Evolutionary conservation across 2,113 vertebrate genomes (phyloP).

Genomic region (Petrocephalus zakoni): DNA sequence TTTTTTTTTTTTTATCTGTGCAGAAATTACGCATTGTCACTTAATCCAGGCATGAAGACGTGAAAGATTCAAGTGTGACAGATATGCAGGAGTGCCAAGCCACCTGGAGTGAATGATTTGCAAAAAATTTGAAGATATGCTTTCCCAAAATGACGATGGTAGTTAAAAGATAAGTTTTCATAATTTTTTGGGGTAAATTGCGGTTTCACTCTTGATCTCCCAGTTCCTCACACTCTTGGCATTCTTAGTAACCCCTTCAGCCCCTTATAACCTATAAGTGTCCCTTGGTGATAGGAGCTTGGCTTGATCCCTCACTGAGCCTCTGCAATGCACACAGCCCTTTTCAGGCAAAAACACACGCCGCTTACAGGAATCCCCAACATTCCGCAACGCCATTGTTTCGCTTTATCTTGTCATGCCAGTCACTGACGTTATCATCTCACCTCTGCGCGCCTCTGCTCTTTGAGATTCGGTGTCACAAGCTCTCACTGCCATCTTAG

Average conservation of each 20-base stretch:
- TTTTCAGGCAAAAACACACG: not conserved
- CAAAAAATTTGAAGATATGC: not conserved
- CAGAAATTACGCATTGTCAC: not conserved
- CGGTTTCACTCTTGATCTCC: not conserved
- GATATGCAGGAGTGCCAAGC: not conserved
- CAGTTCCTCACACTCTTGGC: not conserved
- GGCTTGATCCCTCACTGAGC: not conserved
- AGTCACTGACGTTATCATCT: not conserved
- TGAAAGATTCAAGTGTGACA: not conserved
- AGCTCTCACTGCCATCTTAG: not conserved
- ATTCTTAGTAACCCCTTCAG: not conserved
- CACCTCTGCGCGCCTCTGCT: not conserved
- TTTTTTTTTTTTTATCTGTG: not conserved
- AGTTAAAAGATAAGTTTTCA: constrained; percentile 4
- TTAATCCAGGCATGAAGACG: not conserved
- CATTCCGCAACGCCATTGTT: not conserved
- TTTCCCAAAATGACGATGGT: not conserved
- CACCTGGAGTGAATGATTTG: not conserved
- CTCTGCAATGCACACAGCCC: not conserved
- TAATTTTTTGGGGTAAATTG: not conserved
- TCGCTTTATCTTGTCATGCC: not conserved
- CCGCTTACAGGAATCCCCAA: not conserved
- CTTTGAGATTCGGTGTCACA: not conserved
- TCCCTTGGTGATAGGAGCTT: not conserved
- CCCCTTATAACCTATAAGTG: not conserved